Percentiles rank a stretch among this genome's conserved stretches.
phyloP scores from a whole-genome alignment of 2,113 vertebrate species.

The Globicephala melas region DNA sequence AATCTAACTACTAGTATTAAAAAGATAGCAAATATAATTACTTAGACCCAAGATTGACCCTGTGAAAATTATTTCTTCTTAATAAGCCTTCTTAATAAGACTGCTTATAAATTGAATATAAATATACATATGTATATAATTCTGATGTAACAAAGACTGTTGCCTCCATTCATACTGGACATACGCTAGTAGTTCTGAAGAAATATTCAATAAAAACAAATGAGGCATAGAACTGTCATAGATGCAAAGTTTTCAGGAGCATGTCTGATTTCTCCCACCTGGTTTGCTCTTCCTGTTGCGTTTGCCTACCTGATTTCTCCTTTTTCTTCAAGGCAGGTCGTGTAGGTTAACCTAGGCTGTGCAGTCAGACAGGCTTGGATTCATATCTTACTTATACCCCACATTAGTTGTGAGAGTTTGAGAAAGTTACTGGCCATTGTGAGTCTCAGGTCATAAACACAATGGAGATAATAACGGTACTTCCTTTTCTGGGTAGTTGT shows the following conservation, averaged over 20 bases:
- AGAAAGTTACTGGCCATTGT: not conserved
- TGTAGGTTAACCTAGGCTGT: not conserved
- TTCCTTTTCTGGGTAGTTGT: not conserved
- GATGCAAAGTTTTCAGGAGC: not conserved
- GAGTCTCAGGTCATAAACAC: not conserved
- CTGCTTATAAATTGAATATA: conserved; percentile 22
- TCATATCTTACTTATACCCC: not conserved
- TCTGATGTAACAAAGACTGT: not conserved
- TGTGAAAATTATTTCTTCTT: conserved; percentile 40
- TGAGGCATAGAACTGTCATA: not conserved
- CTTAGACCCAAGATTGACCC: not conserved
- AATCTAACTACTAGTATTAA: conserved; percentile 9
- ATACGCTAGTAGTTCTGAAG: not conserved
- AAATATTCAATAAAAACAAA: conserved; percentile 11
- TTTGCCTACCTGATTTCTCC: not conserved
- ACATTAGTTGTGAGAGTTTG: not conserved
- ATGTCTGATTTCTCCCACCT: not conserved
- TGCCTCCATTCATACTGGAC: not conserved
- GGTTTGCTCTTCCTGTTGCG: not conserved
- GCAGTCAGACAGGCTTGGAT: not conserved
- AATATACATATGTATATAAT: not conserved
- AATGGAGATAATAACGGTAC: not conserved
- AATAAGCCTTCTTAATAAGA: conserved; percentile 23
- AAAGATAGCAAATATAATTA: conserved; percentile 42
- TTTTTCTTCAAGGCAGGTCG: not conserved